A percentile compares a stretch with the other conserved stretches of the same genome.
Evolutionary conservation across 1,140 invertebrate genomes (phyloP).

Genomic region (Drosophila aff.): DNA sequence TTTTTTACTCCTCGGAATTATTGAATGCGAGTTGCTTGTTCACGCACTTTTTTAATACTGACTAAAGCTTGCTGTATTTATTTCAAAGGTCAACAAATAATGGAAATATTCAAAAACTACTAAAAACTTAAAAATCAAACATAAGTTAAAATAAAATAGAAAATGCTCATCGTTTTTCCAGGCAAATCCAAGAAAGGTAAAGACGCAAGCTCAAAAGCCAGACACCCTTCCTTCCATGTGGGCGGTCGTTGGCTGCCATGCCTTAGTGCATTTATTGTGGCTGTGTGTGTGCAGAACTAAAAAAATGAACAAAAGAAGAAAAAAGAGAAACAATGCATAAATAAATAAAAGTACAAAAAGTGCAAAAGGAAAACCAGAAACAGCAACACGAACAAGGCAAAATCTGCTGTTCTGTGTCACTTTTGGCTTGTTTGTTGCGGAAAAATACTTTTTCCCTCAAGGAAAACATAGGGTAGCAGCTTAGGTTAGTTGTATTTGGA

Average conservation of each 20-base stretch:
- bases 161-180: background rate
- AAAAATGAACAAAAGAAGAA: background rate
- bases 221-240: slow-evolving; percentile 34
- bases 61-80: too few relatives aligned
- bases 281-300: slow-evolving; percentile 28
- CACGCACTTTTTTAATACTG: too few relatives aligned
- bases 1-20: too few relatives aligned
- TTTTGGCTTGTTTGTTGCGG: slow-evolving; percentile 76
- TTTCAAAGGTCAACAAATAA: too few relatives aligned
- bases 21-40: too few relatives aligned
- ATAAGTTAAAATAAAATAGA: too few relatives aligned
- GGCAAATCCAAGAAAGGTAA: slow-evolving; percentile 41
- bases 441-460: slow-evolving; percentile 62
- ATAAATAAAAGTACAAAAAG: slow-evolving; percentile 2
- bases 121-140: too few relatives aligned
- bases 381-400: slow-evolving; percentile 26
- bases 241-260: slow-evolving; percentile 53
- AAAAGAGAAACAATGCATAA: slow-evolving; percentile 4
- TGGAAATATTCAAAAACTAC: too few relatives aligned
- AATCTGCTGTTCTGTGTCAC: slow-evolving; percentile 73
- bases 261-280: slow-evolving; percentile 23
- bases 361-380: slow-evolving; percentile 20
- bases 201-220: slow-evolving; percentile 28
- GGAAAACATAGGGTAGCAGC: slow-evolving; percentile 14
- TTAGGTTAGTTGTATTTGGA: background rate